Percentiles rank a stretch among this genome's conserved stretches.
Conservation (phyloP, 2,113 vertebrate genomes). For the Taxidea taxus region DNA sequence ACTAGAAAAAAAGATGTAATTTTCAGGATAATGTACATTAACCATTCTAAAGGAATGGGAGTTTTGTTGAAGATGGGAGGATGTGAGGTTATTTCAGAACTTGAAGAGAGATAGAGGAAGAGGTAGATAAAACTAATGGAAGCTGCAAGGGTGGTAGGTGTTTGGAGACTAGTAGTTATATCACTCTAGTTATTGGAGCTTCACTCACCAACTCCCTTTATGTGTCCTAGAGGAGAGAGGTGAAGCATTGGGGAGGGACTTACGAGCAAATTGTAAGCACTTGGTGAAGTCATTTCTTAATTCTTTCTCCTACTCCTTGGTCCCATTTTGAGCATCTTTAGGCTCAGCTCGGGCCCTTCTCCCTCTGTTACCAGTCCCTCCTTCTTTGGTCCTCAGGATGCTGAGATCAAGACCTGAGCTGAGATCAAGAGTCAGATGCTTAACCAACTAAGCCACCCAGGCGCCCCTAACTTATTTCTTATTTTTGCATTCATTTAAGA, state of each 20-base stretch:
- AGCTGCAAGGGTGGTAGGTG: not conserved
- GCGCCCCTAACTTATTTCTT: not conserved
- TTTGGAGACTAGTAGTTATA: not conserved
- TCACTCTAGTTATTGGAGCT: not conserved
- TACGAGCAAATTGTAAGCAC: not conserved
- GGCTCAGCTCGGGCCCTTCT: accelerated
- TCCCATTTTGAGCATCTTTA: not conserved
- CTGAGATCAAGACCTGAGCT: not conserved
- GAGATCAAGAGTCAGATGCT: not conserved
- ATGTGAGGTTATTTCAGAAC: not conserved
- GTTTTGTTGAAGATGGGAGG: not conserved
- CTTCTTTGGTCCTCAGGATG: not conserved
- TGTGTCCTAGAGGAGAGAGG: not conserved
- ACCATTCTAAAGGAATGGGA: not conserved
- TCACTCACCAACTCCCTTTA: not conserved
- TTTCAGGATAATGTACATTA: not conserved
- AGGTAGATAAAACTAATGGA: not conserved
- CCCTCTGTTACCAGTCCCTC: not conserved
- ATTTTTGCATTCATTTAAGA: not conserved
- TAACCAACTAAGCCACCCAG: not conserved
- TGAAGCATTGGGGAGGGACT: not conserved
- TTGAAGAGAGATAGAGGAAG: not conserved
- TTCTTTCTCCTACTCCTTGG: not conserved
- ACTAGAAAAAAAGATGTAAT: not conserved
- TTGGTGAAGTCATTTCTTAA: not conserved